Conservation (phyloP, 2,888 invertebrate genomes). For the Cremastinae sp. region DNA sequence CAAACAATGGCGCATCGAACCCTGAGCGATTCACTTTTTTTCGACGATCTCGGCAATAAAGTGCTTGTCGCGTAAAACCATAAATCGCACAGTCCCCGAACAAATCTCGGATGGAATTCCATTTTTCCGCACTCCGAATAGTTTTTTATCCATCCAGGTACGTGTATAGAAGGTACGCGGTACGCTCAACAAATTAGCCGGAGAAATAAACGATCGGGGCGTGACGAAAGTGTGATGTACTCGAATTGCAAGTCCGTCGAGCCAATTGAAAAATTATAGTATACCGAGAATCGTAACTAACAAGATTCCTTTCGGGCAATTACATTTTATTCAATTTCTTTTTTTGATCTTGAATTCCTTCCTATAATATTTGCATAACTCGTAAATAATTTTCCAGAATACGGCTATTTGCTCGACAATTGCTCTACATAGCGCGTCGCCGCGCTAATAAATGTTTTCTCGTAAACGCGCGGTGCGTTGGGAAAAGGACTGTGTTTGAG, state of each 20-base stretch:
- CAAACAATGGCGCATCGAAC: slow-evolving; percentile 51
- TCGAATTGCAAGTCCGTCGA: slow-evolving; percentile 25
- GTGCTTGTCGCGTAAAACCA: no score
- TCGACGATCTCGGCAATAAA: neutral
- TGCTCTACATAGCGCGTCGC: neutral
- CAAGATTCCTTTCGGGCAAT: slow-evolving; percentile 1
- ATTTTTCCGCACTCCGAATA: neutral
- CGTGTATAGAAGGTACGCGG: neutral
- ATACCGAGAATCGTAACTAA: slow-evolving; percentile 22
- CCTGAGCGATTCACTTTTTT: slow-evolving; percentile 22
- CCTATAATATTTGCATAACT: slow-evolving; percentile 9
- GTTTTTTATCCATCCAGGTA: slow-evolving; percentile 1
- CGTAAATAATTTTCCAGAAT: neutral
- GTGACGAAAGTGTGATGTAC: slow-evolving; percentile 34
- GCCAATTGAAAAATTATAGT: slow-evolving; percentile 20
- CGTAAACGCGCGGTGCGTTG: neutral
- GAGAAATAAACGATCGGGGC: slow-evolving; percentile 30
- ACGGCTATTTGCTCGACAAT: slow-evolving; percentile 9
- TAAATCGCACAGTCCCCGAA: no score
- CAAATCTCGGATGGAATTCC: neutral
- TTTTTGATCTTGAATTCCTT: slow-evolving; percentile 4
- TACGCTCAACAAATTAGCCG: slow-evolving; percentile 36
- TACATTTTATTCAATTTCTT: slow-evolving; percentile 7
- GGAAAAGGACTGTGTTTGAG: slow-evolving; percentile 5
- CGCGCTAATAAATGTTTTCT: slow-evolving; percentile 11